Evolutionary conservation across 2,113 vertebrate species (phyloP).

Genomic region (Poecilia latipinna): DNA sequence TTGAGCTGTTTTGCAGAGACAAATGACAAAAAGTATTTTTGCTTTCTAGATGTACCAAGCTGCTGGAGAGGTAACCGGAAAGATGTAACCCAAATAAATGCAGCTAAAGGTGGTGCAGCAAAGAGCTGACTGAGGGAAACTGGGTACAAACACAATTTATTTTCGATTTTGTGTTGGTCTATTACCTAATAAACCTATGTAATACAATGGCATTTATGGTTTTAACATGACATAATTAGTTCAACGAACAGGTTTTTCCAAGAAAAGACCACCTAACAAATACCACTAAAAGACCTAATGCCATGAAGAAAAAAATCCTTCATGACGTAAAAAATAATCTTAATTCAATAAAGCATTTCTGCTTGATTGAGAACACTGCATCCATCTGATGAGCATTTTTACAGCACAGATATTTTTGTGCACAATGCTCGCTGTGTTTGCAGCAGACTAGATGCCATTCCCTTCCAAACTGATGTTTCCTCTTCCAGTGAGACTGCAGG

Average conservation of each 20-base stretch:
- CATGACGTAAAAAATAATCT: conserved; percentile 6
- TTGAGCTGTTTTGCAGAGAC: no score
- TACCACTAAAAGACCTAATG: conserved; percentile 1
- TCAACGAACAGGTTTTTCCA: background rate
- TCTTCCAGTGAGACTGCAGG: conserved; percentile 10
- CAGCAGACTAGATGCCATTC: background rate
- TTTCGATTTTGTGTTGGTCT: no score
- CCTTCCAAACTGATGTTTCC: background rate
- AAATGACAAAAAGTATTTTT: no score
- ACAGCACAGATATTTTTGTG: background rate
- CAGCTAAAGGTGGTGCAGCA: no score
- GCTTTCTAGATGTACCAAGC: no score
- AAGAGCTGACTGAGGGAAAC: no score
- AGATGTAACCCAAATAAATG: no score
- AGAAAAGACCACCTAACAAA: conserved; percentile 2
- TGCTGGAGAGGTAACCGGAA: no score
- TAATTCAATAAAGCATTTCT: conserved; percentile 38
- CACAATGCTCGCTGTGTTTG: conserved; percentile 16
- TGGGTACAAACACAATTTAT: no score
- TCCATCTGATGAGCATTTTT: conserved; percentile 11
- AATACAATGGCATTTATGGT: no score
- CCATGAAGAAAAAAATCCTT: conserved; percentile 26
- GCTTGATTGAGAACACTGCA: background rate
- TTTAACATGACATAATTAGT: background rate
- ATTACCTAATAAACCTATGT: no score